phyloP scores from a whole-genome alignment of 2,113 vertebrate genomes.

The Mungos mungo region DNA sequence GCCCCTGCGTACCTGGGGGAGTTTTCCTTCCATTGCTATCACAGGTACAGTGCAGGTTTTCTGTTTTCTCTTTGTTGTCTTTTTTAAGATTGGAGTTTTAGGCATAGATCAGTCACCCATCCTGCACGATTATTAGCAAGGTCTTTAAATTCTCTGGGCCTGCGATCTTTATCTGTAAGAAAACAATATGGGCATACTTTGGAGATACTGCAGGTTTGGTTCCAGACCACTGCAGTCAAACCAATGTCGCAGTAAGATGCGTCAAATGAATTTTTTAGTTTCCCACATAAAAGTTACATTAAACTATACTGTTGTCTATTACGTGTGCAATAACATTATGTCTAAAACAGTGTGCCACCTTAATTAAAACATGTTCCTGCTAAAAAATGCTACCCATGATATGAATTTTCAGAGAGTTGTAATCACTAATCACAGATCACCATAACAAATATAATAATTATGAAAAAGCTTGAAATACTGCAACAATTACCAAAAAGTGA shows the following conservation, averaged over 20 bases:
- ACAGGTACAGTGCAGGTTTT: neutral
- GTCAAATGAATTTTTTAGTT: neutral
- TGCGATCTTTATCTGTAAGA: conserved; percentile 17
- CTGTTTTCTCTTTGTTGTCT: neutral
- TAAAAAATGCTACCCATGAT: neutral
- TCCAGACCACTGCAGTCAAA: neutral
- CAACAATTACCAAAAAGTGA: neutral
- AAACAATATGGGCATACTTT: neutral
- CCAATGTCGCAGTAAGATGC: neutral
- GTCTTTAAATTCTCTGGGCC: neutral
- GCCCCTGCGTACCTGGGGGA: neutral
- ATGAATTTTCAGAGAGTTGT: neutral
- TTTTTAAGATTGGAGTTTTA: conserved; percentile 27
- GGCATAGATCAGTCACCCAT: neutral
- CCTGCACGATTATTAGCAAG: neutral
- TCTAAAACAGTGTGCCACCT: neutral
- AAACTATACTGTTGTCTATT: neutral
- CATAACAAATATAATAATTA: neutral
- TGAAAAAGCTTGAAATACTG: neutral
- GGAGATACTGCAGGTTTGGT: neutral
- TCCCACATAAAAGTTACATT: neutral
- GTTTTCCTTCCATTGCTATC: neutral
- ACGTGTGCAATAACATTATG: neutral
- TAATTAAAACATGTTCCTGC: neutral
- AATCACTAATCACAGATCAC: neutral